Base-by-base conservation (phyloP, 2,797 vertebrate genomes). In the Fundulus diaphanus region DNA sequence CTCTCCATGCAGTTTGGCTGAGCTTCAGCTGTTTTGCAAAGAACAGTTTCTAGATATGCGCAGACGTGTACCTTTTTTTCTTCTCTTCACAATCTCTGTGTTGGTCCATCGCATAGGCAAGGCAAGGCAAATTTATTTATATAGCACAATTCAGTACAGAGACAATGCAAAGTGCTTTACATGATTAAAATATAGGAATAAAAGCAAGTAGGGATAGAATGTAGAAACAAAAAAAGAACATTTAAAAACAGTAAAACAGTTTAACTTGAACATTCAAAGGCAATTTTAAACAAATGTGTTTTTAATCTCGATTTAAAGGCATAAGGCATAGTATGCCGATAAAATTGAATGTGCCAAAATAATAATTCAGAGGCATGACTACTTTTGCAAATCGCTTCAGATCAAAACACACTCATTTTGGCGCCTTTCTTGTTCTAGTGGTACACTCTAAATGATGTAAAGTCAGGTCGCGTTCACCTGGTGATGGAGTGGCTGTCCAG, bases 381-480 rank as follows among this genome's bases (percentile, higher is more conserved):
- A 63, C 9, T 29, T 37, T 63, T 63, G 2, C 59, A 63, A 11
- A 5, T 31, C 20, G 5, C 59, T 37, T 63, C 33, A 24, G 8
- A 42, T 40, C 16, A 29, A 5, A 27, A 15, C 29, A 0, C 0
- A 48, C 12, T 1, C 5, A 71, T 35, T 76, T 8, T 81, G n/a
- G 56, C 79, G 29, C 3, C 2, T 0, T 13, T 81, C 5, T 56
- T 75, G 6, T 79, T 85, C 52, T 88, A 99, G 97, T 99, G 97
- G 97, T 96, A 96, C 87, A 94, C 94, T 3, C 91, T 99, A 52
- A 96, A 96, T 80, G 97, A 97, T 29, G 96, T 97, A 57, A 97
- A 97, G 75, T 97, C 97, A 7, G 97, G 97, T 52, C 93, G 94
- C 33, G 94, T 98, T 85, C 97, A 97, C 80, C 88, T 99, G 79